phyloP scores from a whole-genome alignment of 2,113 vertebrate genomes.

The Murina feae region DNA sequence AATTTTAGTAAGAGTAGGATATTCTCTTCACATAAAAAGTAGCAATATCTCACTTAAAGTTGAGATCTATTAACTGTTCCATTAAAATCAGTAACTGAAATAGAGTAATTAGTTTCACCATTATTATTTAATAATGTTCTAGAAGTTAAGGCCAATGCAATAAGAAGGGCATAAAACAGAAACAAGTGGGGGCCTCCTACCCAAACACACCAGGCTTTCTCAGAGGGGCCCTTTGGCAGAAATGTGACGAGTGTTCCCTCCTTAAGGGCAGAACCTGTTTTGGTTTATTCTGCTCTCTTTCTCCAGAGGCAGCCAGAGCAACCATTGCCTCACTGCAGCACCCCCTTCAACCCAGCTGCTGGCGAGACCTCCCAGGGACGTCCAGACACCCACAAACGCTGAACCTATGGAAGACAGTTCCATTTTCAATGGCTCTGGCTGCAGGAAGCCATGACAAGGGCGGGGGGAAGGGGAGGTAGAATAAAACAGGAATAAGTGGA shows the following conservation, averaged over 20 bases:
- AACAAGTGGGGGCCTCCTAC: neutral
- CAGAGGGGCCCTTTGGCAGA: neutral
- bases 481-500: neutral
- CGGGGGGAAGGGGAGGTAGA: neutral
- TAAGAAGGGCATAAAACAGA: neutral
- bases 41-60: neutral
- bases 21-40: neutral
- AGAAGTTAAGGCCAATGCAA: neutral
- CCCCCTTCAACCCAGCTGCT: neutral
- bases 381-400: neutral
- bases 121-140: conserved; percentile 36
- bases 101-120: neutral
- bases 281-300: neutral
- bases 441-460: neutral
- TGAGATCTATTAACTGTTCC: neutral
- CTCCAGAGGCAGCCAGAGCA: neutral
- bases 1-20: neutral
- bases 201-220: neutral
- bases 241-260: neutral
- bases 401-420: neutral
- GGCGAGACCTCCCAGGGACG: neutral
- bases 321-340: neutral
- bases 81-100: conserved; percentile 35
- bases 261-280: neutral
- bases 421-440: neutral